phyloP scores from a whole-genome alignment of 2,888 invertebrate genomes.

The Eupithecia vulgata region DNA sequence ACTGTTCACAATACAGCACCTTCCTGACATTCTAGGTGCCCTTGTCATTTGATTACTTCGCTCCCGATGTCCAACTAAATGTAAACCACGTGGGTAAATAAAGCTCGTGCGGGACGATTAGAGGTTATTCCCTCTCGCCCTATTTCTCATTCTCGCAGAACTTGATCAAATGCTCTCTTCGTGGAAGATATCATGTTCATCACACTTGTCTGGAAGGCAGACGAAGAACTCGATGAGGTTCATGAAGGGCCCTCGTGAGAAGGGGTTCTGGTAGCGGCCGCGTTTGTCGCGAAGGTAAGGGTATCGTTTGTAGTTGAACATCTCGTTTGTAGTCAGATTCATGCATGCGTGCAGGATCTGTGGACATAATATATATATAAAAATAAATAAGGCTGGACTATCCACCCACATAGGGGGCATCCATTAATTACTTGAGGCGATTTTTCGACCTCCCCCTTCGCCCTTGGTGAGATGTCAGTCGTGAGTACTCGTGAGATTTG shows the following conservation, averaged over 20 bases:
- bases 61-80: not conserved
- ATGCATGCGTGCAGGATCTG: slow-evolving; percentile 95
- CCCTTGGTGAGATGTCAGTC: no score
- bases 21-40: not conserved
- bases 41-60: not conserved
- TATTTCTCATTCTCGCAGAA: slow-evolving; percentile 39
- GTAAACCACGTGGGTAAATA: not conserved
- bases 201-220: slow-evolving; percentile 91
- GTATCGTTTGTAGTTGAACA: slow-evolving; percentile 96
- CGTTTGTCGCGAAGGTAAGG: slow-evolving; percentile 94
- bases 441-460: no score
- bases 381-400: no score
- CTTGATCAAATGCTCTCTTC: slow-evolving; percentile 84
- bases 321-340: slow-evolving; percentile 97
- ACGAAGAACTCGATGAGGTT: slow-evolving; percentile 96
- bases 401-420: no score
- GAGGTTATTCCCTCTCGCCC: slow-evolving; percentile 40
- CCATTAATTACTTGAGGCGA: no score
- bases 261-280: slow-evolving; percentile 95
- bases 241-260: slow-evolving; percentile 93
- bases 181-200: slow-evolving; percentile 88
- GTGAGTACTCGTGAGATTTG: no score
- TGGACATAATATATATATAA: slow-evolving; percentile 37
- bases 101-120: slow-evolving; percentile 32
- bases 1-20: not conserved